phyloP scores from a whole-genome alignment of 2,888 invertebrate species.

The Lasioglossum morio region DNA sequence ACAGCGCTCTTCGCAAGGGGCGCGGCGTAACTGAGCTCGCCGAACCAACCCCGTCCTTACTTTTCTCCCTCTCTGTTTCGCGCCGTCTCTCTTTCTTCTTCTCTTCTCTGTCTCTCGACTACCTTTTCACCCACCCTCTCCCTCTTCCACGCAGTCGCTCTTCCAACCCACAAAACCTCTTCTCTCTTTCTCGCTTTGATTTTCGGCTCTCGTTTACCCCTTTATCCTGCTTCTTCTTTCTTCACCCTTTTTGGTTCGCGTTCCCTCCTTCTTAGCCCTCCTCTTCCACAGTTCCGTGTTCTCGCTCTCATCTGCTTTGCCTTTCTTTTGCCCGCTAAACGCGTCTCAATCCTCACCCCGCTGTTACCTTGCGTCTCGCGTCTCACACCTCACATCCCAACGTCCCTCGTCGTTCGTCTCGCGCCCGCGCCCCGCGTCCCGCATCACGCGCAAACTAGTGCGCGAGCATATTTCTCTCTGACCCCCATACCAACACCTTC shows the following conservation, averaged over 20 bases:
- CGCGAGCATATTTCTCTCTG: slow-evolving; percentile 63
- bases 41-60: slow-evolving; percentile 73
- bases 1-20: slow-evolving; percentile 84
- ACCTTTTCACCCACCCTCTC: slow-evolving; percentile 39
- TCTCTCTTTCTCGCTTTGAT: slow-evolving; percentile 33
- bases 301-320: slow-evolving; percentile 36
- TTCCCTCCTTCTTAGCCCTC: slow-evolving; percentile 30
- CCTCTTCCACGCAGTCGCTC: slow-evolving; percentile 57
- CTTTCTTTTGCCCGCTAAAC: slow-evolving; percentile 49
- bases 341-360: slow-evolving; percentile 40
- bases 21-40: slow-evolving; percentile 83
- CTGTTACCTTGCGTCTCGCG: background rate
- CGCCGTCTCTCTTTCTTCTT: slow-evolving; percentile 38
- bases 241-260: slow-evolving; percentile 17
- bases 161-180: slow-evolving; percentile 9
- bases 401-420: background rate
- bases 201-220: slow-evolving; percentile 12
- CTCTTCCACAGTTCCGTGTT: slow-evolving; percentile 31
- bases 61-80: slow-evolving; percentile 56
- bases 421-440: slow-evolving; percentile 23
- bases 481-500: slow-evolving; percentile 56
- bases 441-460: slow-evolving; percentile 39
- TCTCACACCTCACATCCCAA: background rate
- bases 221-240: slow-evolving; percentile 14
- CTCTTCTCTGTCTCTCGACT: slow-evolving; percentile 11